Evolutionary conservation across 2,797 vertebrate species (phyloP), one percentile per base, ranked within the genome.

Genomic region (Falco concolor): DNA sequence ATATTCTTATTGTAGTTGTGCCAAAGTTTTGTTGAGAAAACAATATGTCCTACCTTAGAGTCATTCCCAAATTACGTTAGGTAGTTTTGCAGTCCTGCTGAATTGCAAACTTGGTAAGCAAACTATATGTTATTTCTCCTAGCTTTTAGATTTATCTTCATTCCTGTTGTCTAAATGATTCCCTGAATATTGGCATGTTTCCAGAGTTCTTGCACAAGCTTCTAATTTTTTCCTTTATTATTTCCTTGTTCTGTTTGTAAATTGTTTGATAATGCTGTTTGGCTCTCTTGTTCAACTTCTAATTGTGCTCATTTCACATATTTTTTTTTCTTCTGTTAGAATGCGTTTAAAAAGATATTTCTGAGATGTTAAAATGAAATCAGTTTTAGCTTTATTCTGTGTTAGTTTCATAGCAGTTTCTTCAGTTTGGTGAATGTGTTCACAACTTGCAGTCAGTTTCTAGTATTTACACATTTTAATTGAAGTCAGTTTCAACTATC

Each of bases 21-120:
- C 90, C 96, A 90, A 87, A 80, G 25, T 82, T 89, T 64, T 89
- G 5, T 44, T 92, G 64, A 87, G 57, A 93, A 92, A 95, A 84
- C 45, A 69, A 3, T 64, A 25, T 82, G 70, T 84, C 42, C 60
- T 77, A 74, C 56, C 64, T 83, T 94, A 80, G 83, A 93, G 70
- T 79, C 25, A 27, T 95, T 95, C 77, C 74, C 78, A 95, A 84
- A 84, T 18, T 79, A 52, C n/a, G 40, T 88, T 90, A 84, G 80
- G 59, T 89, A 81, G 84, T 93, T 82, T 91, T 94, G 73, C 67
- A 88, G 47, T 87, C 50, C 47, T 79, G 45, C 47, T 84, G 64
- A 76, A 38, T 49, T 82, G 69, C 79, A 57, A 21, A 57, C 36
- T 76, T 82, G 47, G 30, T 94, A 72, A 85, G 42, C 50, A 85